phyloP scores from a whole-genome alignment of 1,140 invertebrate genomes.

The Argopecten irradians region DNA sequence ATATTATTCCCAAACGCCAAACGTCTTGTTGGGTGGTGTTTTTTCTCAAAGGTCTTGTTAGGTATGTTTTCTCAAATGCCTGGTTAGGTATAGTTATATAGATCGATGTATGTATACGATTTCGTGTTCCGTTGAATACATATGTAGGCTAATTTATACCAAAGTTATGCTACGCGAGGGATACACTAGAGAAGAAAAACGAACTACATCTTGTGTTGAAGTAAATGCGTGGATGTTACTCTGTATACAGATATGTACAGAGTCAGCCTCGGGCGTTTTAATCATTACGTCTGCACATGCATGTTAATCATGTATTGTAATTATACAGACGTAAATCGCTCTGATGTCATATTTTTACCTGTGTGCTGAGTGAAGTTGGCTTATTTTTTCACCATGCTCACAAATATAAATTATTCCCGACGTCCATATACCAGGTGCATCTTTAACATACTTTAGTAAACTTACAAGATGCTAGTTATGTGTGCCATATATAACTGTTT shows the following conservation, averaged over 20 bases:
- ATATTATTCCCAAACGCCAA: too few relatives aligned
- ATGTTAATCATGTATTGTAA: neutral
- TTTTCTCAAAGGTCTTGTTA: neutral
- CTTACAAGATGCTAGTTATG: too few relatives aligned
- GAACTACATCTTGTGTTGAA: neutral
- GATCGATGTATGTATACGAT: too few relatives aligned
- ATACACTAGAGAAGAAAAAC: neutral
- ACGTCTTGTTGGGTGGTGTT: too few relatives aligned
- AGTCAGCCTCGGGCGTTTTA: neutral
- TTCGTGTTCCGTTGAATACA: neutral
- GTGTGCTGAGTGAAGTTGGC: too few relatives aligned
- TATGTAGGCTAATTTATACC: neutral
- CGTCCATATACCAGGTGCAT: too few relatives aligned
- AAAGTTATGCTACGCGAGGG: neutral
- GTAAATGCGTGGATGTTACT: neutral
- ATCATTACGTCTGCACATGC: neutral
- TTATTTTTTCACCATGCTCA: too few relatives aligned
- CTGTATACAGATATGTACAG: neutral
- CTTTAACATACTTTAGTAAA: too few relatives aligned
- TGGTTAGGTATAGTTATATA: neutral
- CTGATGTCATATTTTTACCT: too few relatives aligned
- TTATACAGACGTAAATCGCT: too few relatives aligned
- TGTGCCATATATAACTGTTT: too few relatives aligned
- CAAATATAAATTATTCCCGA: too few relatives aligned
- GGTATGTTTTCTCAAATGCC: neutral